phyloP scores from a whole-genome alignment of 1,140 invertebrate genomes.

The Scylla paramamosain region DNA sequence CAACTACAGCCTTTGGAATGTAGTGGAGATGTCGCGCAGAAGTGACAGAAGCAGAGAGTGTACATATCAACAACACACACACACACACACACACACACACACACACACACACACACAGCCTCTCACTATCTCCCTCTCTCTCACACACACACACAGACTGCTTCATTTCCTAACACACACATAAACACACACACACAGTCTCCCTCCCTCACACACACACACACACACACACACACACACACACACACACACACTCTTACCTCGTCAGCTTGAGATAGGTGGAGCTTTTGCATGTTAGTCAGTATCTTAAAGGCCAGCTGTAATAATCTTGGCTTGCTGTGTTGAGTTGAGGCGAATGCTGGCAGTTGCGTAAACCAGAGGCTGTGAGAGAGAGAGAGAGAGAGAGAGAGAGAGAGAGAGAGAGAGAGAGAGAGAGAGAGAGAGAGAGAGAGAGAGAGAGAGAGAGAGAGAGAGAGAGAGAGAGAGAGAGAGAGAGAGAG shows the following conservation, averaged over 20 bases:
- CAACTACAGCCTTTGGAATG: too few species aligned
- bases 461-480: not conserved
- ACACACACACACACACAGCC: too few species aligned
- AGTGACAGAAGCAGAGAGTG: too few species aligned
- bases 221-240: not conserved
- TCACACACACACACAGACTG: too few species aligned
- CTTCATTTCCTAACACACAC: too few species aligned
- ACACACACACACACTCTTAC: not conserved
- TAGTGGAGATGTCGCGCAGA: too few species aligned
- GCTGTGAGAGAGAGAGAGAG: conserved; percentile 82
- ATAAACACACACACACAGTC: too few species aligned
- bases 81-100: too few species aligned
- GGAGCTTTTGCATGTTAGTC: conserved; percentile 89
- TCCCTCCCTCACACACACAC: too few species aligned
- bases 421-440: not conserved
- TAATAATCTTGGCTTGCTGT: conserved; percentile 88
- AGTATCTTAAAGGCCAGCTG: conserved; percentile 93
- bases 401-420: not conserved
- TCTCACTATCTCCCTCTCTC: too few species aligned
- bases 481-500: not conserved
- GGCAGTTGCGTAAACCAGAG: conserved; percentile 99
- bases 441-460: not conserved
- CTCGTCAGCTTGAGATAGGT: conserved; percentile 93
- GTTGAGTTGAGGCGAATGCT: conserved; percentile 84
- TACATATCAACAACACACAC: too few species aligned